Percentiles rank a stretch among this genome's conserved stretches.
phyloP scores from a whole-genome alignment of 2,113 vertebrate genomes.

The Thamnaconus septentrionalis region DNA sequence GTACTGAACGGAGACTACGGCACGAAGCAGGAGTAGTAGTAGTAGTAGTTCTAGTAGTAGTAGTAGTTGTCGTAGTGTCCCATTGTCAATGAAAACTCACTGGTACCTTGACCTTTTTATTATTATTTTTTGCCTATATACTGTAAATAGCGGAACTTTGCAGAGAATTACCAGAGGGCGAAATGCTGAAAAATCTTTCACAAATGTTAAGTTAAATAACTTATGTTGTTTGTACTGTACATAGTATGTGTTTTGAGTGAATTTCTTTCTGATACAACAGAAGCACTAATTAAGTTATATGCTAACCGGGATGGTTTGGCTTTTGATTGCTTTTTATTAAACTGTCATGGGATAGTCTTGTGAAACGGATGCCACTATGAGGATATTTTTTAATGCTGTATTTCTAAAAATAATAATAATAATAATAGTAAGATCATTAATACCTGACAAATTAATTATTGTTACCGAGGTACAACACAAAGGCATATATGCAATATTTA shows the following conservation, averaged over 20 bases:
- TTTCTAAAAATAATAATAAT: slow-evolving; percentile 62
- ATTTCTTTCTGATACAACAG: slow-evolving; percentile 54
- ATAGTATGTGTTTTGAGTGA: slow-evolving; percentile 74
- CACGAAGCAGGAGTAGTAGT: slow-evolving; percentile 47
- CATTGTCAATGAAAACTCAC: slow-evolving; percentile 68
- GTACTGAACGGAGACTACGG: slow-evolving; percentile 43
- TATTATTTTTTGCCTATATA: slow-evolving; percentile 52
- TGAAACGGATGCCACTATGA: slow-evolving; percentile 76
- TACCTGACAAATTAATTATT: slow-evolving; percentile 77
- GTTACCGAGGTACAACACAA: slow-evolving; percentile 88
- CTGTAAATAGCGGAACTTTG: slow-evolving; percentile 69
- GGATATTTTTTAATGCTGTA: slow-evolving; percentile 78
- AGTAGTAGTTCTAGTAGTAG: slow-evolving; percentile 46
- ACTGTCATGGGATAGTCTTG: slow-evolving; percentile 67
- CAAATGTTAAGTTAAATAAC: slow-evolving; percentile 76
- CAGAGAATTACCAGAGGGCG: slow-evolving; percentile 59
- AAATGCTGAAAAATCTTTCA: slow-evolving; percentile 50
- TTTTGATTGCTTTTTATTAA: slow-evolving; percentile 44
- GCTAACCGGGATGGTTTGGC: slow-evolving; percentile 71
- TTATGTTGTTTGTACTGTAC: slow-evolving; percentile 75
- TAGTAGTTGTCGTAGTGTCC: slow-evolving; percentile 13
- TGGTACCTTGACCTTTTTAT: slow-evolving; percentile 56
- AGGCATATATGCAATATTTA: slow-evolving; percentile 99
- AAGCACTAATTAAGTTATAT: slow-evolving; percentile 81
- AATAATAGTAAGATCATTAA: slow-evolving; percentile 65